These are phyloP conservation scores for Falco punctatus DNA, from an alignment of 2,113 vertebrate species.

Conservation along the genomic window DNA sequence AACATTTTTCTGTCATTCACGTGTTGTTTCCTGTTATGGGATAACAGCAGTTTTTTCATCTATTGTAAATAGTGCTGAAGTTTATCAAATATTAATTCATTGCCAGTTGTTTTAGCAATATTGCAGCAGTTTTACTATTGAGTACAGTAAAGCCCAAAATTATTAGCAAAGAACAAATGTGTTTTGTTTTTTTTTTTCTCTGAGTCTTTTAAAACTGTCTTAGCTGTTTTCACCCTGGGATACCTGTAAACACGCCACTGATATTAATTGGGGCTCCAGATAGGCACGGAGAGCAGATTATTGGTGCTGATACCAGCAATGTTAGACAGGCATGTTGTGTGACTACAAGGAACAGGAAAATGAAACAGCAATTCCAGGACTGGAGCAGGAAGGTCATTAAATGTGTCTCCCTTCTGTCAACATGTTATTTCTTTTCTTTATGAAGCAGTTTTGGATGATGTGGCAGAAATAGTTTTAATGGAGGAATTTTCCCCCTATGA, in stretches of 20 bases:
- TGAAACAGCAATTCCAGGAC: not conserved
- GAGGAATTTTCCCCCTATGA: not conserved
- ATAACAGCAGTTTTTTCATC: not conserved
- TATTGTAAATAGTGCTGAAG: not conserved
- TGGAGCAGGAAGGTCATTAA: not conserved
- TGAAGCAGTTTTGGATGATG: not conserved
- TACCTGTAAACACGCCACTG: not conserved
- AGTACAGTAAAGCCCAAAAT: not conserved
- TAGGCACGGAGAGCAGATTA: not conserved
- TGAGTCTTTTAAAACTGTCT: not conserved
- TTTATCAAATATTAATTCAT: not conserved
- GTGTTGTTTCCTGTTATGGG: not conserved
- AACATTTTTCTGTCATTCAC: not conserved
- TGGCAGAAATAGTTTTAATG: not conserved
- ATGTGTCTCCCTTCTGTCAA: not conserved
- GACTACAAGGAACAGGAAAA: not conserved
- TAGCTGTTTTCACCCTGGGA: not conserved
- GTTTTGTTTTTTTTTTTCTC: not conserved
- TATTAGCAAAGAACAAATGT: not conserved
- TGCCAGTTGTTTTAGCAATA: not conserved
- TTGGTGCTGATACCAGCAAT: not conserved
- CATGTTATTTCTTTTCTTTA: not conserved
- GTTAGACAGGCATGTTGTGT: not conserved
- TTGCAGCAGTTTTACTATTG: not conserved
- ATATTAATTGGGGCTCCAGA: not conserved